phyloP scores from a whole-genome alignment of 2,113 vertebrate species.

The Acinonyx jubatus region DNA sequence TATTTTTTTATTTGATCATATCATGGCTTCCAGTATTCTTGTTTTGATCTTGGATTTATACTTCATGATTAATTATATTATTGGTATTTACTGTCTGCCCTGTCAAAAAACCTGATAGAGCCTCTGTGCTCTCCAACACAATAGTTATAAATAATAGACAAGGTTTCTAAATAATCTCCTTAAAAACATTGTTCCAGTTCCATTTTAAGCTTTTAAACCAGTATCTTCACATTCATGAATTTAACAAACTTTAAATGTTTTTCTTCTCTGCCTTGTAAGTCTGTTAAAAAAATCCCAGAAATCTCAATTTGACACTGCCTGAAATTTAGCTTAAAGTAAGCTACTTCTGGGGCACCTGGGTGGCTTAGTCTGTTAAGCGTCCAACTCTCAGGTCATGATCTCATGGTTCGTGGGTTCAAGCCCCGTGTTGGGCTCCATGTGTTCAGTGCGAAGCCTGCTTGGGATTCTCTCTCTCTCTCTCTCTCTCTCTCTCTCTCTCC shows the following conservation, averaged over 20 bases:
- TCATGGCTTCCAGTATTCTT: not conserved
- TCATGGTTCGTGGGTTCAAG: too few species aligned
- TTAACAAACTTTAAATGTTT: constrained; percentile 40
- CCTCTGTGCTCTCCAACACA: not conserved
- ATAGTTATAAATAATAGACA: not conserved
- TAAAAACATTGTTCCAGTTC: not conserved
- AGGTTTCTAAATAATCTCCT: constrained; percentile 17
- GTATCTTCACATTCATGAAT: constrained; percentile 13
- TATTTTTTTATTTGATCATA: not conserved
- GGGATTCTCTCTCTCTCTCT: too few species aligned
- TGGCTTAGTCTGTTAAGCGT: too few species aligned
- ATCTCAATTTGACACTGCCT: not conserved
- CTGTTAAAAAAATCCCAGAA: constrained; percentile 13
- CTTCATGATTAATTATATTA: constrained; percentile 7
- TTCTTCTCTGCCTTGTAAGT: not conserved
- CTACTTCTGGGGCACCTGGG: not conserved
- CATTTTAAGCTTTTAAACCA: constrained; percentile 23
- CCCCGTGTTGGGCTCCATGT: too few species aligned
- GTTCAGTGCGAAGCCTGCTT: too few species aligned
- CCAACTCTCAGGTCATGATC: too few species aligned
- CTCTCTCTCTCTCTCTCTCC: too few species aligned
- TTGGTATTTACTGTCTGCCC: constrained; percentile 10
- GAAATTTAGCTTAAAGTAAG: constrained; percentile 13
- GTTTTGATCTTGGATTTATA: not conserved
- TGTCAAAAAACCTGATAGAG: not conserved